phyloP scores from a whole-genome alignment of 30 jellyfish, hydroid and myxozoan genomes.

The Rhopilema esculentum region DNA sequence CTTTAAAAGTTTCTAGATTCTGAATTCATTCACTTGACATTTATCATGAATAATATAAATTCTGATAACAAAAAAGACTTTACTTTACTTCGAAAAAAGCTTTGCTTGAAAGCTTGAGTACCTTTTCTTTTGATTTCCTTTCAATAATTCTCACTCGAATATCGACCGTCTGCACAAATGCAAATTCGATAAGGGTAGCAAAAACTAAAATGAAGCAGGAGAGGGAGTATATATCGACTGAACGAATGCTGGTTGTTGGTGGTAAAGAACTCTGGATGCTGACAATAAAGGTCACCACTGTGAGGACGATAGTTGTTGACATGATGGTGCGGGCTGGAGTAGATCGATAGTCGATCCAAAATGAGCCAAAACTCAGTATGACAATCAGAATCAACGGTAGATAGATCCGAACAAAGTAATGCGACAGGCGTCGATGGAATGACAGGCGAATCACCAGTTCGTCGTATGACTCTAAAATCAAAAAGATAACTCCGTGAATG shows the following conservation, averaged over 20 bases:
- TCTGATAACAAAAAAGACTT: too few species aligned
- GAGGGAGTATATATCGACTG: constrained; percentile 48
- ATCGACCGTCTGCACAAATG: constrained; percentile 63
- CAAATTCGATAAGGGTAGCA: constrained; percentile 59
- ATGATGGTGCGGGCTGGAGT: constrained; percentile 73
- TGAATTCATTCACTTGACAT: too few species aligned
- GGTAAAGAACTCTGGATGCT: constrained; percentile 49
- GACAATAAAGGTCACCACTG: constrained; percentile 46
- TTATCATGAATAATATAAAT: too few species aligned
- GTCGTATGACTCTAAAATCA: constrained; percentile 36
- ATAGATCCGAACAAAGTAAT: constrained; percentile 43
- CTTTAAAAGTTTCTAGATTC: too few species aligned
- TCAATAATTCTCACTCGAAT: constrained; percentile 30
- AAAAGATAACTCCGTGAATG: too few species aligned
- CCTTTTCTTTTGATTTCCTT: neutral
- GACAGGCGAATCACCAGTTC: constrained; percentile 12
- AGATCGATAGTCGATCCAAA: constrained; percentile 68
- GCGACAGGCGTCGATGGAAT: constrained; percentile 41
- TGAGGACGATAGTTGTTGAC: constrained; percentile 61
- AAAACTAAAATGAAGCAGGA: constrained; percentile 56
- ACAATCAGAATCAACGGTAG: constrained; percentile 60
- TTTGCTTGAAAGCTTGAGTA: neutral
- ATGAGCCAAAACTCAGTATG: constrained; percentile 44
- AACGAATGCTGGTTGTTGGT: constrained; percentile 53
- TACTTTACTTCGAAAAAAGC: too few species aligned